Conservation (phyloP, 2,797 vertebrate species). For the Lagorchestes hirsutus region DNA sequence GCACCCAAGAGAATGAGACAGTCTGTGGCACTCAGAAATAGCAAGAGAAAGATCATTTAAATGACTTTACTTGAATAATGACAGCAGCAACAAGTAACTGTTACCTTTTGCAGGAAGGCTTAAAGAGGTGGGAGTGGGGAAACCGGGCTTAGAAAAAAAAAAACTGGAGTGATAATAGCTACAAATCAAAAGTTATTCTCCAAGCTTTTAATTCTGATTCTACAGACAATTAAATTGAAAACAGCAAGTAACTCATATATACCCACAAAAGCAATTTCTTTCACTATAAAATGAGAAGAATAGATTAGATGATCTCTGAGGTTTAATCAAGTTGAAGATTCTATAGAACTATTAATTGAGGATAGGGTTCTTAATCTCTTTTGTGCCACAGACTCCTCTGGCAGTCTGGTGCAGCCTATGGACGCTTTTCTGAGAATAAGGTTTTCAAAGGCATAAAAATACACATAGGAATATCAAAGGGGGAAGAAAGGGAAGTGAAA, state of each 20-base stretch:
- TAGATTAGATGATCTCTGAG: neutral
- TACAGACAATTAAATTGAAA: neutral
- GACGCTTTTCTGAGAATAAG: neutral
- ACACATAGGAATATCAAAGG: neutral
- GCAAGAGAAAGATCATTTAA: conserved; percentile 7
- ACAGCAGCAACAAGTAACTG: neutral
- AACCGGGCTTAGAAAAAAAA: neutral
- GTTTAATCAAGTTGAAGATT: neutral
- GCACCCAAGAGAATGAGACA: conserved; percentile 35
- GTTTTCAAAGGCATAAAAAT: neutral
- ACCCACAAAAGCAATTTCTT: neutral
- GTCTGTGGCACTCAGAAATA: conserved; percentile 5
- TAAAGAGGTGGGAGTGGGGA: neutral
- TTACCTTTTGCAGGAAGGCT: conserved; percentile 8
- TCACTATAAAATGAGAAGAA: neutral
- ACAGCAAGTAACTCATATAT: neutral
- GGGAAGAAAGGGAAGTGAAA: neutral
- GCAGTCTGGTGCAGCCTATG: neutral
- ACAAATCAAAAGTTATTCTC: neutral
- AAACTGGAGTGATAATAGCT: neutral
- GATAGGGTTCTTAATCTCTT: neutral
- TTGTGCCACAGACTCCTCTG: neutral
- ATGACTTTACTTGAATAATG: neutral
- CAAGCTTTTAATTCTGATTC: neutral
- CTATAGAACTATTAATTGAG: neutral